Conservation (phyloP, 2,113 vertebrate species). For the Dascyllus trimaculatus region DNA sequence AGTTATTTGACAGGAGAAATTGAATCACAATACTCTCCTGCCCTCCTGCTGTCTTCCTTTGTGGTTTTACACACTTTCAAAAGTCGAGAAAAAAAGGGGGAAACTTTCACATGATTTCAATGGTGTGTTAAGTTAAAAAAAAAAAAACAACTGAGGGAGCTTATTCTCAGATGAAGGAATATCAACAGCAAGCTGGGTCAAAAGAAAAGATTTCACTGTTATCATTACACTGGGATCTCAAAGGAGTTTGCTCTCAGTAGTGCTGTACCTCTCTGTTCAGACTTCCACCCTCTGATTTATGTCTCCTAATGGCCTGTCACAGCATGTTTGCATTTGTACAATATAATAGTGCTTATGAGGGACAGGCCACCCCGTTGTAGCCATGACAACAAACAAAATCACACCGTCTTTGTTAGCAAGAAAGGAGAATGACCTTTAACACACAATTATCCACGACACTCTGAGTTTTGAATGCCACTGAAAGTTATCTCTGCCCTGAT, state of each 20-base stretch:
- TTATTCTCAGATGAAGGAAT: slow-evolving; percentile 30
- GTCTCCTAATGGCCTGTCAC: slow-evolving; percentile 14
- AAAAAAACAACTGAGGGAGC: not conserved
- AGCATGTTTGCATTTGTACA: slow-evolving; percentile 29
- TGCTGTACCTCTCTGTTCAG: slow-evolving; percentile 5
- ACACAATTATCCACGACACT: not conserved
- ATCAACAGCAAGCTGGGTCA: slow-evolving; percentile 18
- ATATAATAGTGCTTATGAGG: slow-evolving; percentile 10
- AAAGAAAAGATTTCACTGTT: slow-evolving; percentile 21
- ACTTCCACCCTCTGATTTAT: slow-evolving; percentile 12
- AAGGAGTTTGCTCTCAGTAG: slow-evolving; percentile 1
- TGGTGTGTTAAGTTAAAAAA: not conserved
- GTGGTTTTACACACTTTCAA: slow-evolving; percentile 30
- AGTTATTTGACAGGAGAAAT: not conserved
- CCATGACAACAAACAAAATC: slow-evolving; percentile 26
- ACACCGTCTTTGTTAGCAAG: not conserved
- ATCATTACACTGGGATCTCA: slow-evolving; percentile 5
- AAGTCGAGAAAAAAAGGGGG: not conserved
- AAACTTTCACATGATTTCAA: slow-evolving; percentile 9
- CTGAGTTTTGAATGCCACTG: not conserved
- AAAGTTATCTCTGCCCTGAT: not conserved
- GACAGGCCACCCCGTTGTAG: slow-evolving; percentile 14
- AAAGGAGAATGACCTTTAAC: not conserved
- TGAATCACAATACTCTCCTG: not conserved
- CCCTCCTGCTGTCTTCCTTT: not conserved